Evolutionary conservation across 2,797 vertebrate genomes (phyloP).

Genomic region (Anguilla marmorata): DNA sequence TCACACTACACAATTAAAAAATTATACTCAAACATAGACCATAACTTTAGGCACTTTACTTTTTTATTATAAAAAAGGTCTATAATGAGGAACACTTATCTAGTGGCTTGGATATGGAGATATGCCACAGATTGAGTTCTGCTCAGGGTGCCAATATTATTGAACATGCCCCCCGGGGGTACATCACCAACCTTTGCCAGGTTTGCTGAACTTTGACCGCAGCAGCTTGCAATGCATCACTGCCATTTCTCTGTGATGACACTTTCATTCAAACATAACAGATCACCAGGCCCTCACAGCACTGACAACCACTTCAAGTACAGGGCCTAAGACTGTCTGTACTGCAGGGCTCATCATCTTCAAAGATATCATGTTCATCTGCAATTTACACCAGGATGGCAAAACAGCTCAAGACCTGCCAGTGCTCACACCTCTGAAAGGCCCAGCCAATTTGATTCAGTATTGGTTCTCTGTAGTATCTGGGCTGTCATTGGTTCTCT

Average conservation of each 20-base stretch:
- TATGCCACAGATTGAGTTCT: too few relatives aligned
- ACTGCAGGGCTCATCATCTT: not conserved
- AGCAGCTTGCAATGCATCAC: not conserved
- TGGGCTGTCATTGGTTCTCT: too few relatives aligned
- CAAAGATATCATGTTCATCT: not conserved
- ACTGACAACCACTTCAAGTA: not conserved
- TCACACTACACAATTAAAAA: too few relatives aligned
- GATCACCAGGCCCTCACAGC: not conserved
- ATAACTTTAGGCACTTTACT: too few relatives aligned
- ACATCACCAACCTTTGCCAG: not conserved
- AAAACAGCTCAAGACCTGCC: not conserved
- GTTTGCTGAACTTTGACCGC: not conserved
- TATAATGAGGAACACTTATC: too few relatives aligned
- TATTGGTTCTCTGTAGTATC: too few relatives aligned
- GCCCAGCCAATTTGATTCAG: not conserved
- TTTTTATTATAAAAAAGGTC: too few relatives aligned
- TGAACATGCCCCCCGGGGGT: too few relatives aligned
- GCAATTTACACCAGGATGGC: not conserved
- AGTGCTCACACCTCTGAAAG: not conserved
- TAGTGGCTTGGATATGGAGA: too few relatives aligned
- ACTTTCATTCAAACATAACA: not conserved
- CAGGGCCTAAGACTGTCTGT: not conserved
- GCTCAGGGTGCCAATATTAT: too few relatives aligned
- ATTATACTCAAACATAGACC: too few relatives aligned
- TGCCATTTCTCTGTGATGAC: not conserved